Evolutionary conservation across 2,113 vertebrate genomes (phyloP).

Genomic region (Sitta europaea): DNA sequence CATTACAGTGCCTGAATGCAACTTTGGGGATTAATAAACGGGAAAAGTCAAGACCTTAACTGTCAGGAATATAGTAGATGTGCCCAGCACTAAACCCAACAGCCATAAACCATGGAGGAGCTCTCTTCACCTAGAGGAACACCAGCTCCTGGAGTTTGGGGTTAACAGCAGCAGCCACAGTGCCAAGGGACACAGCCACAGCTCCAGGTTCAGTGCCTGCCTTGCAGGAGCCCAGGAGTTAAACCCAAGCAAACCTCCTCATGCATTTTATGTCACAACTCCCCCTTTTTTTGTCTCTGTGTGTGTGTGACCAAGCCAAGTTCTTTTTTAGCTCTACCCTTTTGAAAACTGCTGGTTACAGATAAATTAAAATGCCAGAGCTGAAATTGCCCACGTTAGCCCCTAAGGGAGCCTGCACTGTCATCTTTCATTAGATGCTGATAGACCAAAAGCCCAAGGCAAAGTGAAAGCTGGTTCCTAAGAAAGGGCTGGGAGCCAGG

Average conservation of each 20-base stretch:
- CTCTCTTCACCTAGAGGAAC: not conserved
- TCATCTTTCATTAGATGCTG: conserved; percentile 81
- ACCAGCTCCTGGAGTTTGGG: not conserved
- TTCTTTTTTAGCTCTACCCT: conserved; percentile 61
- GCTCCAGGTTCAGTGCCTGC: not conserved
- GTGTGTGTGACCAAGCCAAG: conserved; percentile 45
- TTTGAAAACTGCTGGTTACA: conserved; percentile 66
- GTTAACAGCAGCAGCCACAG: not conserved
- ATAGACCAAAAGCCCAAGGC: conserved; percentile 74
- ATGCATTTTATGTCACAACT: conserved; percentile 19
- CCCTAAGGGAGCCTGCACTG: conserved; percentile 72
- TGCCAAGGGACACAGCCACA: not conserved
- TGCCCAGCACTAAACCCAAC: not conserved
- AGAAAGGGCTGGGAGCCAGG: conserved; percentile 53
- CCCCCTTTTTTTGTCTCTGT: not conserved
- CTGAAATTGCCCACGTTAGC: conserved; percentile 63
- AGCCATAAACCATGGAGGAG: not conserved
- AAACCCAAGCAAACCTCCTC: not conserved
- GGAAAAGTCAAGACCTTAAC: not conserved
- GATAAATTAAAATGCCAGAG: conserved; percentile 63
- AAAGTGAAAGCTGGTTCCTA: conserved; percentile 61
- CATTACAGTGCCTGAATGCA: not conserved
- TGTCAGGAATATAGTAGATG: not conserved
- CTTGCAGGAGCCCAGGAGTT: not conserved
- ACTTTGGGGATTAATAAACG: conserved; percentile 29